These are phyloP conservation scores for Rana temporaria DNA, from an alignment of 2,113 vertebrate genomes.

Conservation along the genomic window DNA sequence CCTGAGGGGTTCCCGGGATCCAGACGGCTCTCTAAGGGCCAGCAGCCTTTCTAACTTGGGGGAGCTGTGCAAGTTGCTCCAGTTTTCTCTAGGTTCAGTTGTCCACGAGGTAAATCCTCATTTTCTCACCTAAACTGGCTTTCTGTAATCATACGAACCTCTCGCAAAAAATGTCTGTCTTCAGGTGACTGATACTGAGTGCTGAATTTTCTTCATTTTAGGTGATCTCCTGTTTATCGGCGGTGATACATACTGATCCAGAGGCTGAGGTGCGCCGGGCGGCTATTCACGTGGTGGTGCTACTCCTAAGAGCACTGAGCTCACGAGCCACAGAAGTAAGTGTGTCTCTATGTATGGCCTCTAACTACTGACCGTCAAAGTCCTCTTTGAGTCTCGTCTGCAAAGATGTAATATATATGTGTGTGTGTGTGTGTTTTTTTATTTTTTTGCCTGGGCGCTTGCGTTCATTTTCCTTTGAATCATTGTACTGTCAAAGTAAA, in stretches of 20 bases:
- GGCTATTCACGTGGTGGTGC: slow-evolving; percentile 84
- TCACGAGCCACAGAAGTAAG: slow-evolving; percentile 86
- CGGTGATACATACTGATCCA: slow-evolving; percentile 83
- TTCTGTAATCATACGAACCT: too few species aligned
- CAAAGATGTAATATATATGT: too few species aligned
- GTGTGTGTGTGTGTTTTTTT: too few species aligned
- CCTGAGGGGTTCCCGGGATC: slow-evolving; percentile 80
- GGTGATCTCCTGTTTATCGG: slow-evolving; percentile 75
- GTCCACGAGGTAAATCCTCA: slow-evolving; percentile 83
- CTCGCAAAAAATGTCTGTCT: too few species aligned
- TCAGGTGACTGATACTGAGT: too few species aligned
- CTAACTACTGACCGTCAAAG: too few species aligned
- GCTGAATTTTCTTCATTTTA: slow-evolving; percentile 49
- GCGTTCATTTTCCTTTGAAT: too few species aligned
- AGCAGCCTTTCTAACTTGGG: slow-evolving; percentile 95
- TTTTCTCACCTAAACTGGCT: too few species aligned
- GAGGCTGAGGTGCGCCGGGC: slow-evolving; percentile 88
- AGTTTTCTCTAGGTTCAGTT: slow-evolving; percentile 84
- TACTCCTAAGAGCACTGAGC: slow-evolving; percentile 88
- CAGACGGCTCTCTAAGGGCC: slow-evolving; percentile 77
- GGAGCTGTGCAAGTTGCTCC: slow-evolving; percentile 86
- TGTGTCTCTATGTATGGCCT: too few species aligned
- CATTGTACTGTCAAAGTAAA: too few species aligned
- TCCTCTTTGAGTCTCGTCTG: too few species aligned
- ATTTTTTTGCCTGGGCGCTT: too few species aligned